These are phyloP conservation scores for Zeuzera pyrina DNA, from an alignment of 2,888 invertebrate species.

Conservation along the genomic window DNA sequence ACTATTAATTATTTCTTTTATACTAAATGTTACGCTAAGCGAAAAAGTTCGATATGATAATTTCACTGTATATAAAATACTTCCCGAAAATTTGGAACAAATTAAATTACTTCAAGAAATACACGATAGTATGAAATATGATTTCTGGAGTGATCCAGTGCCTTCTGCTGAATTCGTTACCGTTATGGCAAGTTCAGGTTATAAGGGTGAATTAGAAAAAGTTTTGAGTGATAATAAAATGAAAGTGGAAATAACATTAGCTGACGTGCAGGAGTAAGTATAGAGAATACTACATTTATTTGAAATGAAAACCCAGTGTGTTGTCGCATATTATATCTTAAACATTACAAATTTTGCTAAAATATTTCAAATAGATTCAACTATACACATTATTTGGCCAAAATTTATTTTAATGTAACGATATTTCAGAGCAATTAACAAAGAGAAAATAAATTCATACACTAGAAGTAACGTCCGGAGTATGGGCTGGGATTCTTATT, in stretches of 20 bases:
- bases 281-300: too few relatives aligned
- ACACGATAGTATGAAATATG: conserved; percentile 44
- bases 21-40: conserved; percentile 12
- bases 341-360: too few relatives aligned
- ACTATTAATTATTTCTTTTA: not conserved
- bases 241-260: conserved; percentile 44
- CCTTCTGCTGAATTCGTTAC: conserved; percentile 39
- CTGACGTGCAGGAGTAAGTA: conserved; percentile 25
- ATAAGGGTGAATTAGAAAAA: conserved; percentile 39
- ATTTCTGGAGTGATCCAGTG: conserved; percentile 55
- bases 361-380: too few relatives aligned
- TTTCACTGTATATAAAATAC: conserved; percentile 67
- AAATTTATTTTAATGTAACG: too few relatives aligned
- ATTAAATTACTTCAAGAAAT: conserved; percentile 58
- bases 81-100: conserved; percentile 60
- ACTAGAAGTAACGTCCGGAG: conserved; percentile 38
- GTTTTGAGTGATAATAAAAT: conserved; percentile 43
- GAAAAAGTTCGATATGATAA: conserved; percentile 47
- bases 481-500: conserved; percentile 71
- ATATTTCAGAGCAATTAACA: conserved; percentile 37
- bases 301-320: too few relatives aligned
- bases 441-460: conserved; percentile 41
- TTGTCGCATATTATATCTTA: too few relatives aligned
- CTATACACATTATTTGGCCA: too few relatives aligned
- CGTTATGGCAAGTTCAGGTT: conserved; percentile 51